Percentiles rank a stretch among this genome's conserved stretches.
phyloP scores from a whole-genome alignment of 2,113 vertebrate species.

The Hippocampus abdominalis region DNA sequence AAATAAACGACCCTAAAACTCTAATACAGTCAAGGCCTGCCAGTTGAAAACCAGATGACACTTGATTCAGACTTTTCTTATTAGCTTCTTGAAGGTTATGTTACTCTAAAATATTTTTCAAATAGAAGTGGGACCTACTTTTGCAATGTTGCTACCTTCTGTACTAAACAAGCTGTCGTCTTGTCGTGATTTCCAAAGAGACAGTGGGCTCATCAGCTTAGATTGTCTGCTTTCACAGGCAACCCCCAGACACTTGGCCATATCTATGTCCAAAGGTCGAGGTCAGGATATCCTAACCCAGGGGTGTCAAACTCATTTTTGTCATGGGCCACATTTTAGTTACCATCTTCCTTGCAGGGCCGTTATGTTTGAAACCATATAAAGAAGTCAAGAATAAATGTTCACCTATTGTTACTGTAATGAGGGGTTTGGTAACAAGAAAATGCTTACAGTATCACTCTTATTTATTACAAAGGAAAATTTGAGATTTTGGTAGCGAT shows the following conservation, averaged over 20 bases:
- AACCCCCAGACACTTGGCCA: slow-evolving; percentile 41
- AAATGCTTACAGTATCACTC: too few species aligned
- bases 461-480: too few species aligned
- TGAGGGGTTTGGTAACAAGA: too few species aligned
- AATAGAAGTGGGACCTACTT: slow-evolving; percentile 15
- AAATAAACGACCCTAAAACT: background rate
- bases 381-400: too few species aligned
- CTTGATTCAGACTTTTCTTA: background rate
- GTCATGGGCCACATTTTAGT: too few species aligned
- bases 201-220: slow-evolving; percentile 64
- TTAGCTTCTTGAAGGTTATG: background rate
- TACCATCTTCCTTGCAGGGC: too few species aligned
- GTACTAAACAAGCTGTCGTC: slow-evolving; percentile 54
- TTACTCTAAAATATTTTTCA: slow-evolving; percentile 1
- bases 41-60: background rate
- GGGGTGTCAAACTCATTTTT: too few species aligned
- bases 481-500: too few species aligned
- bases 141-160: slow-evolving; percentile 25
- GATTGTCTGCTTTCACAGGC: slow-evolving; percentile 50
- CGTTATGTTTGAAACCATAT: too few species aligned
- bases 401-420: too few species aligned
- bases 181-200: slow-evolving; percentile 56
- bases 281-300: slow-evolving; percentile 25
- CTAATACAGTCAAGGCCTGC: background rate
- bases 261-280: slow-evolving; percentile 38